Percentiles rank a stretch among this genome's conserved stretches.
Conservation (phyloP, 2,888 invertebrate species). For the Polyommatus iphigenia region DNA sequence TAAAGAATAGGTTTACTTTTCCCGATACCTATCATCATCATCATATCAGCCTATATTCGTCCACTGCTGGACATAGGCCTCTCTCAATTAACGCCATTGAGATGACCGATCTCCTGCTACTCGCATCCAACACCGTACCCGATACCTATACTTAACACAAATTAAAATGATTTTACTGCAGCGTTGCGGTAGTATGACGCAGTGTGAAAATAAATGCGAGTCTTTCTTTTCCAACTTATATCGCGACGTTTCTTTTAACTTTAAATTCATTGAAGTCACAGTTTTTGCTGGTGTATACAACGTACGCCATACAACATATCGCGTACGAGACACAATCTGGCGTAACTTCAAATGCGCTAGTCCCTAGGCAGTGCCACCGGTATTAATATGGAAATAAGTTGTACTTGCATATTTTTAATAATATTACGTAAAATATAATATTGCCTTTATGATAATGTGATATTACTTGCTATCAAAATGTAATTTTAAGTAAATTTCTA, state of each 20-base stretch:
- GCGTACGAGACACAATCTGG: neutral
- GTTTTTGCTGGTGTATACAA: conserved; percentile 8
- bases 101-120: too few species aligned
- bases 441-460: neutral
- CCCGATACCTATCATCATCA: too few species aligned
- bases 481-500: too few species aligned
- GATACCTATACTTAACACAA: neutral
- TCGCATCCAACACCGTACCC: too few species aligned
- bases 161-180: neutral
- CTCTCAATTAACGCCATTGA: too few species aligned
- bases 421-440: conserved; percentile 1
- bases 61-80: too few species aligned
- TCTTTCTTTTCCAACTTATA: conserved; percentile 28
- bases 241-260: conserved; percentile 23
- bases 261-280: conserved; percentile 30
- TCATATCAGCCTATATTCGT: too few species aligned
- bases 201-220: conserved; percentile 18
- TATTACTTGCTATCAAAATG: too few species aligned
- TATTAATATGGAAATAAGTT: conserved; percentile 4
- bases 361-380: neutral
- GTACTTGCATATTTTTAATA: neutral
- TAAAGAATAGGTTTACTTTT: too few species aligned
- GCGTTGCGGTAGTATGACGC: neutral
- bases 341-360: conserved; percentile 3
- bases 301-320: conserved; percentile 1